Evolutionary conservation across 2,888 invertebrate genomes (phyloP).

Genomic region (Stenurella melanura): DNA sequence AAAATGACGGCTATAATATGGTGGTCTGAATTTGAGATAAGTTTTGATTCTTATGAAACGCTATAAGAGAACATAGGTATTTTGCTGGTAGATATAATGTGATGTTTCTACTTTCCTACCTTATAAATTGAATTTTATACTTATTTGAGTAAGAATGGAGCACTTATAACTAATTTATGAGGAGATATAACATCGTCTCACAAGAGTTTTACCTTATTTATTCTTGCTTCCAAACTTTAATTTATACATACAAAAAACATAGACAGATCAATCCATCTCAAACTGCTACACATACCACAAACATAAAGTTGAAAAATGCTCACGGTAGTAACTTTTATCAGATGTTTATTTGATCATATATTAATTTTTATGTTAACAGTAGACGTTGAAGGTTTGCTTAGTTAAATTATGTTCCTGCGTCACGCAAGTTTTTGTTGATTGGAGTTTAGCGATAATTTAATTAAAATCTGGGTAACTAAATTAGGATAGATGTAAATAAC

Average conservation of each 20-base stretch:
- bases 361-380: conserved; percentile 24
- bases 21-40: too few species aligned
- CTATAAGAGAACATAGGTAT: too few species aligned
- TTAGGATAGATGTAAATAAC: conserved; percentile 9
- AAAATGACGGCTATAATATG: too few species aligned
- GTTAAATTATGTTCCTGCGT: conserved; percentile 7
- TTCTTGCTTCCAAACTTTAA: too few species aligned
- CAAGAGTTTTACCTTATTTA: too few species aligned
- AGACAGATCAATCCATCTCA: background rate
- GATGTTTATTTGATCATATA: conserved; percentile 17
- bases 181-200: too few species aligned
- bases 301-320: background rate
- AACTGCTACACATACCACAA: background rate
- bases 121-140: too few species aligned
- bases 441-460: conserved; percentile 13
- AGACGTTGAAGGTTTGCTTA: background rate
- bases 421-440: conserved; percentile 31
- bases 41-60: too few species aligned
- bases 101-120: too few species aligned
- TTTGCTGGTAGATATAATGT: too few species aligned
- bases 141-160: too few species aligned
- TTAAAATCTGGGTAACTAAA: conserved; percentile 7
- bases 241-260: background rate
- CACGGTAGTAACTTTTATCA: conserved; percentile 7
- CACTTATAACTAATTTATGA: too few species aligned